Percentiles rank a stretch among this genome's conserved stretches.
Conservation (phyloP, 2,888 invertebrate species). For the Crioceris asparagi region DNA sequence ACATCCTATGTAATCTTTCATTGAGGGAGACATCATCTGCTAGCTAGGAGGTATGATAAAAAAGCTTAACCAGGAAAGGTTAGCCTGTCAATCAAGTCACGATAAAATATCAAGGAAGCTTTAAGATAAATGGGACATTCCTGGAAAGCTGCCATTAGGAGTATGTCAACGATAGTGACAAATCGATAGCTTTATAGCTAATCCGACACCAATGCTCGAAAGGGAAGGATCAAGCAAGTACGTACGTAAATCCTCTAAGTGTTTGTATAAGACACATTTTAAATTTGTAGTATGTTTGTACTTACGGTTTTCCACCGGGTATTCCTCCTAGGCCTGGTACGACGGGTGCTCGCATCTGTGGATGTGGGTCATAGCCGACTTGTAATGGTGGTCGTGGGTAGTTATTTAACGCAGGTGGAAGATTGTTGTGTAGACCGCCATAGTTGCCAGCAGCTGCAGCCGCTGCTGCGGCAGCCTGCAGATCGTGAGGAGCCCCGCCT, state of each 20-base stretch:
- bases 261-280: neutral
- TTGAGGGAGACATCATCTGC: too few relatives aligned
- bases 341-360: constrained; percentile 54
- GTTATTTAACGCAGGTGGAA: constrained; percentile 53
- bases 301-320: constrained; percentile 81
- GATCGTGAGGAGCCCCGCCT: constrained; percentile 45
- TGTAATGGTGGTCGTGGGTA: constrained; percentile 55
- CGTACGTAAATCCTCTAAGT: neutral
- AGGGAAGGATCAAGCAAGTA: too few relatives aligned
- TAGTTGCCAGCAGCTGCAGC: constrained; percentile 43
- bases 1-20: too few relatives aligned
- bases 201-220: too few relatives aligned
- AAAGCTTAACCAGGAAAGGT: too few relatives aligned
- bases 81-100: too few relatives aligned
- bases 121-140: too few relatives aligned
- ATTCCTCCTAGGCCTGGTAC: constrained; percentile 56
- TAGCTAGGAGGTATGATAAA: too few relatives aligned
- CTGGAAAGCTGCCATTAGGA: too few relatives aligned
- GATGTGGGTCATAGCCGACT: constrained; percentile 56
- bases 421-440: constrained; percentile 50
- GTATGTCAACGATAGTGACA: too few relatives aligned
- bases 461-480: constrained; percentile 44
- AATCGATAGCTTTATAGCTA: too few relatives aligned
- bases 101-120: too few relatives aligned
- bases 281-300: constrained; percentile 24